A percentile compares a stretch with the other conserved stretches of the same genome.
These are phyloP conservation scores for Rhinogobio ventralis DNA, from an alignment of 2,797 vertebrate species.

Conservation along the genomic window DNA sequence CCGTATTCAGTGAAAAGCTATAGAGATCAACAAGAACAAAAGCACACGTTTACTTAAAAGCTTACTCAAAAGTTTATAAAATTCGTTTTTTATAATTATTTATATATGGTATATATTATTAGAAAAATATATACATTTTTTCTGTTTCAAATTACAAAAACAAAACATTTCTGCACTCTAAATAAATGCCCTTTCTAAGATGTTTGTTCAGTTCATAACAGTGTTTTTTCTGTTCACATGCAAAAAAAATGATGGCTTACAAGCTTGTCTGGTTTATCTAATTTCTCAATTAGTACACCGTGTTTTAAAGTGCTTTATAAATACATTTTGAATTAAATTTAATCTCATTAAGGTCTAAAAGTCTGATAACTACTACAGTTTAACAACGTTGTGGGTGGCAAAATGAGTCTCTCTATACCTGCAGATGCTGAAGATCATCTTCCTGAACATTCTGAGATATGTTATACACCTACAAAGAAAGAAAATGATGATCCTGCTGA, in stretches of 20 bases:
- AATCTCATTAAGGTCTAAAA: not conserved
- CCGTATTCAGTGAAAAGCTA: slow-evolving; percentile 99
- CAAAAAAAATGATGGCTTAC: not conserved
- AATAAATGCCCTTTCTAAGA: not conserved
- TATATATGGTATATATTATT: not conserved
- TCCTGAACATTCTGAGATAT: slow-evolving; percentile 99
- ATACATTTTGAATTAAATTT: not conserved
- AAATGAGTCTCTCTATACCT: slow-evolving; percentile 76
- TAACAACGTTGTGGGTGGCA: too few species aligned
- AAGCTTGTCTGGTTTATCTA: not conserved
- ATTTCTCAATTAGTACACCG: not conserved
- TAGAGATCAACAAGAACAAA: slow-evolving; percentile 28
- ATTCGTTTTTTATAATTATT: not conserved
- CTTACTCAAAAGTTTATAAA: not conserved
- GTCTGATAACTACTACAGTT: not conserved
- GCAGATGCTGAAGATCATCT: slow-evolving; percentile 96
- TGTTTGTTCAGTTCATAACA: not conserved
- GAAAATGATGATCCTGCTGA: not conserved
- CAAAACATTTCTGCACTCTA: not conserved
- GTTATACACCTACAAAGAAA: slow-evolving; percentile 90
- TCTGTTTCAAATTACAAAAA: not conserved
- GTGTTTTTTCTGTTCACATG: not conserved
- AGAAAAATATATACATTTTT: not conserved
- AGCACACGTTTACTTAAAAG: not conserved
- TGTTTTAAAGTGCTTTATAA: not conserved